phyloP scores from a whole-genome alignment of 1,140 invertebrate genomes.

The Zaprionus africanus region DNA sequence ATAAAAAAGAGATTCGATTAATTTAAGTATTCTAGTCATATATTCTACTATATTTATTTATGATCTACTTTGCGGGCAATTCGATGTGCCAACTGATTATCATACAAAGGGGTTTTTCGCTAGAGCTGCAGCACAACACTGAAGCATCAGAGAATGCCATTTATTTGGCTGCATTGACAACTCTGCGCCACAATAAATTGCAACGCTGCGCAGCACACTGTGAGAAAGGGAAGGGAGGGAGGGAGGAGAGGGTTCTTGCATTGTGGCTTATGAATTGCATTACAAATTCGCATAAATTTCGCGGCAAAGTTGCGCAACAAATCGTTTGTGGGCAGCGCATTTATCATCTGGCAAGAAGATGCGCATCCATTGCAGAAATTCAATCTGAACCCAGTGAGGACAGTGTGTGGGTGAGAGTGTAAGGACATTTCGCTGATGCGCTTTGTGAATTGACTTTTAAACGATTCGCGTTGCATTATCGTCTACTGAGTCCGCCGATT shows the following conservation, averaged over 20 bases:
- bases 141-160: conserved; percentile 24
- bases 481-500: conserved; percentile 12
- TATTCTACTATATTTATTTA: neutral
- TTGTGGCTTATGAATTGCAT: conserved; percentile 74
- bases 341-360: conserved; percentile 62
- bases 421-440: conserved; percentile 23
- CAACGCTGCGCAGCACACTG: conserved; percentile 9
- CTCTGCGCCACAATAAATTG: conserved; percentile 68
- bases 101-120: conserved; percentile 60
- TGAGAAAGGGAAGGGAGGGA: no score
- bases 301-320: conserved; percentile 72
- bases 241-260: neutral
- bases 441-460: conserved; percentile 46
- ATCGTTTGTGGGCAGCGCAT: conserved; percentile 68
- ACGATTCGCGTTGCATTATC: conserved; percentile 33
- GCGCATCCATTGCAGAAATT: conserved; percentile 71
- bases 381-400: conserved; percentile 69
- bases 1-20: neutral
- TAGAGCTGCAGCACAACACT: conserved; percentile 17
- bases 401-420: neutral
- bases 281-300: conserved; percentile 76
- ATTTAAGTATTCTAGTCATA: neutral
- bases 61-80: neutral
- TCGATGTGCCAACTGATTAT: conserved; percentile 49
- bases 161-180: conserved; percentile 57